Base-by-base conservation (phyloP, 1,140 invertebrate genomes). In the Laodelphax striatellus region DNA sequence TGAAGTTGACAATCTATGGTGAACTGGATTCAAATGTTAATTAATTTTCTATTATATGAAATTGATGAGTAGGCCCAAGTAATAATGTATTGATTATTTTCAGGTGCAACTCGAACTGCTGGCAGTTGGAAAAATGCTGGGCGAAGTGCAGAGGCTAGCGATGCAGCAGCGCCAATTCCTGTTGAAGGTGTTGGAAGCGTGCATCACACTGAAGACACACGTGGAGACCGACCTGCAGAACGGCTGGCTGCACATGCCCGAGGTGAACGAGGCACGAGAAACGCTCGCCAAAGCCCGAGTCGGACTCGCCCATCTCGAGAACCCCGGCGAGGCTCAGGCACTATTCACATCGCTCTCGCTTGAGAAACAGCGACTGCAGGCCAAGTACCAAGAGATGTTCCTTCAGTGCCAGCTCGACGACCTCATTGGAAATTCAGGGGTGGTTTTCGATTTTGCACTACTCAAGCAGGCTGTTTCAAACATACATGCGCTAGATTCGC, bases 401-500 rank as follows among this genome's bases (percentile, higher is more conserved):
- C 68, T 85, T 54, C 84, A 85, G 69, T 84, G 83, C 63, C 82
- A 85, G 63, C 71, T 87, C 24, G 84, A 87, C 63, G 84, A 86
- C 66, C 69, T 87, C 24, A 82, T 86, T 28, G 77, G 80, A 5
- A 82, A 81, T 66, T 83, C 82, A 5, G 76, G 74, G 19, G 80
- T 82, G 1, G 76, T 82, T 8, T 82, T 86, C 63, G 82, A 85
- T 65, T 85, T 83, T 63, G 74, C 79, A 2, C 61, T 84, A 46
- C 66, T 87, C 38, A 81, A 84, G 60, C 82, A 84, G 60, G 79
- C 84, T 0, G 70, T 87, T 0, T 76, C 76, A 16, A 79, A 77
- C 5, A 78, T 85, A 16, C 79, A 83, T 57, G 75, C 78, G 46
- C 77, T 77, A 6, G 79, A 81, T 43, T 60, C 65, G 8, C 55